Conservation (phyloP, 2,888 invertebrate genomes). For the Ecdyonurus torrentis region DNA sequence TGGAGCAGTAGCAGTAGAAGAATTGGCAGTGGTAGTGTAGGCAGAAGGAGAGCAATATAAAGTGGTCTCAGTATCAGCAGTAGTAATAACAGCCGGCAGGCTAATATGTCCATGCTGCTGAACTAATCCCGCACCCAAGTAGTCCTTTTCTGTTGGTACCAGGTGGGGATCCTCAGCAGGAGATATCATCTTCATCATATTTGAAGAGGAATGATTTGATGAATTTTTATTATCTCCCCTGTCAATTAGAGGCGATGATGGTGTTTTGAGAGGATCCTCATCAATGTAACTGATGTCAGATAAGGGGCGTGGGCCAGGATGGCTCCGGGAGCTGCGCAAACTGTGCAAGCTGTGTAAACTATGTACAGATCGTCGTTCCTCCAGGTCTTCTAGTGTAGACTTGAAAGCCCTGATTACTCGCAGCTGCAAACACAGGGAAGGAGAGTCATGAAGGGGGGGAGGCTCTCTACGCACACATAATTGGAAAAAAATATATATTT, state of each 20-base stretch:
- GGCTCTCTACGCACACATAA: conserved; percentile 15
- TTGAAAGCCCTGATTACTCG: conserved; percentile 99
- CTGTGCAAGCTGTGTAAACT: conserved; percentile 88
- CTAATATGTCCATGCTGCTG: conserved; percentile 2
- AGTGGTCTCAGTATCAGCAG: conserved; percentile 17
- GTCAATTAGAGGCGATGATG: conserved; percentile 24
- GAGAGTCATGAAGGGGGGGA: conserved; percentile 20
- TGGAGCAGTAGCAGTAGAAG: conserved; percentile 7
- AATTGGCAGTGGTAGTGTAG: conserved; percentile 16
- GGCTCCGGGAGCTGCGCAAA: conserved; percentile 60
- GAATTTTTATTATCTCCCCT: conserved; percentile 14
- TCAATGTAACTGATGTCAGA: conserved; percentile 75
- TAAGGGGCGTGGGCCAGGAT: conserved; percentile 53
- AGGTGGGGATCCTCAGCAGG: conserved; percentile 18
- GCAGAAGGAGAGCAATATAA: conserved; percentile 20
- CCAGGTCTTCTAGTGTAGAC: conserved; percentile 98
- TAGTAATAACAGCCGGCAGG: conserved; percentile 2
- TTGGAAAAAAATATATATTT: conserved; percentile 7
- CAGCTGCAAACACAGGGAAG: conserved; percentile 78
- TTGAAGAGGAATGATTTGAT: conserved; percentile 9
- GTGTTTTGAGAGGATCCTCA: conserved; percentile 39
- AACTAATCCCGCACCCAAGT: conserved; percentile 7
- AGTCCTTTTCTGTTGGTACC: conserved; percentile 13
- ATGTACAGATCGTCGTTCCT: conserved; percentile 96
- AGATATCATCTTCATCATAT: conserved; percentile 18